phyloP scores from a whole-genome alignment of 2,113 vertebrate genomes.

The Aptenodytes forsteri region DNA sequence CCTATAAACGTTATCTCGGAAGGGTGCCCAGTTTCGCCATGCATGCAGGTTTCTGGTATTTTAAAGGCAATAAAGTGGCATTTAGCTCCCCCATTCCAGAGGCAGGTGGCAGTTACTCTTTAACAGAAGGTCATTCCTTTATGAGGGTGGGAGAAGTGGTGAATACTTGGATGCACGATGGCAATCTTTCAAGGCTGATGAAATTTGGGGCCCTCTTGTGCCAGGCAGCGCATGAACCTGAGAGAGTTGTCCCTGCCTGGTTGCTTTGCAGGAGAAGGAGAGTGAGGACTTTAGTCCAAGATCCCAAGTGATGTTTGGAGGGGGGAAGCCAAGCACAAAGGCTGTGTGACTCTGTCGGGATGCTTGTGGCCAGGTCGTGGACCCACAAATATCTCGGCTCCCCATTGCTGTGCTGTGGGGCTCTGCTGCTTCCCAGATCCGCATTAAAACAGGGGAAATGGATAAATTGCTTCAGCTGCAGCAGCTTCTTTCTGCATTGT shows the following conservation, averaged over 20 bases:
- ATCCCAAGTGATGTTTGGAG: neutral
- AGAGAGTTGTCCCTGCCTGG: neutral
- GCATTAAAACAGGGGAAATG: neutral
- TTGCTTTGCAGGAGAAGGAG: neutral
- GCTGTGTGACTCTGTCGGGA: neutral
- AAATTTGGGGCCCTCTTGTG: neutral
- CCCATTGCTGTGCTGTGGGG: neutral
- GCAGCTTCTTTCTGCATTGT: neutral
- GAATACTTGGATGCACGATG: neutral
- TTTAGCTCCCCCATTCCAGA: neutral
- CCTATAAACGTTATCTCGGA: neutral
- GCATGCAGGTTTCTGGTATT: neutral
- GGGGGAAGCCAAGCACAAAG: neutral
- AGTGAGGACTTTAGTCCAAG: neutral
- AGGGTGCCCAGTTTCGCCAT: neutral
- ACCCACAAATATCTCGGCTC: neutral
- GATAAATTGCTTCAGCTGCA: neutral
- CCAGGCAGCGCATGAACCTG: accelerated
- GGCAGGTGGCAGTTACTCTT: conserved; percentile 11
- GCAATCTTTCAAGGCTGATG: neutral
- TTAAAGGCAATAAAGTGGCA: neutral
- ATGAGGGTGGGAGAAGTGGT: neutral
- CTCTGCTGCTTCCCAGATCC: neutral
- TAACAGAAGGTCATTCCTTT: neutral
- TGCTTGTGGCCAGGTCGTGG: neutral